Evolutionary conservation across 2,113 vertebrate genomes (phyloP).

Genomic region (Butorides virescens): DNA sequence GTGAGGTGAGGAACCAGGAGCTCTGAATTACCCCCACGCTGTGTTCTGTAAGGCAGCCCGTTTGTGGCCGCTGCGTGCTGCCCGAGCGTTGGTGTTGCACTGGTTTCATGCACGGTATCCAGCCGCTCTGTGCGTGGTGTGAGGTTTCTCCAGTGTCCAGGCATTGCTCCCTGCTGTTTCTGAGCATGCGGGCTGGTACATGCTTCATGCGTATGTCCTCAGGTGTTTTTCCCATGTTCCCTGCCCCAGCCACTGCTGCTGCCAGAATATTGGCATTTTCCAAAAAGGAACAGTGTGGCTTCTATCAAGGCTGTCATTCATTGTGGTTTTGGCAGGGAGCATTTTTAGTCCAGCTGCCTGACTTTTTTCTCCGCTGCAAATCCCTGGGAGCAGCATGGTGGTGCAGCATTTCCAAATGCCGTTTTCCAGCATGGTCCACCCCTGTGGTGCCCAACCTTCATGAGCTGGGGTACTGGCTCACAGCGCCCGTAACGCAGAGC

Average conservation of each 20-base stretch:
- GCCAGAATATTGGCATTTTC: neutral
- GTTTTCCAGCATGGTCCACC: neutral
- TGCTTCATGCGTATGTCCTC: neutral
- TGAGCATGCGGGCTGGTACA: neutral
- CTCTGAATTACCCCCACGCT: neutral
- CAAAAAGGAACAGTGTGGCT: neutral
- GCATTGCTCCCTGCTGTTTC: neutral
- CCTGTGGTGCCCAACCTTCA: neutral
- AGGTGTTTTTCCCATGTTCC: neutral
- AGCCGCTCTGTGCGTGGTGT: neutral
- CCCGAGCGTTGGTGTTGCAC: neutral
- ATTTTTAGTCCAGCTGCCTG: neutral
- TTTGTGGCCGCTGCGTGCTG: neutral
- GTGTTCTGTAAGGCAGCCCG: neutral
- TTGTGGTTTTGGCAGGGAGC: neutral
- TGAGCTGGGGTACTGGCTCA: fast-evolving
- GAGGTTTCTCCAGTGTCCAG: neutral
- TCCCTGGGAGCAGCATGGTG: fast-evolving
- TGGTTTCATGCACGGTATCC: neutral
- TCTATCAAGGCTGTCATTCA: neutral
- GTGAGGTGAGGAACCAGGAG: neutral
- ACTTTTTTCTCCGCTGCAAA: neutral
- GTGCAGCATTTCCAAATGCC: neutral
- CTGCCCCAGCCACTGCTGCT: neutral
- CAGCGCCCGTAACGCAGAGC: fast-evolving